Base-by-base conservation (phyloP, 2,888 invertebrate genomes). In the Nephrotoma flavescens region DNA sequence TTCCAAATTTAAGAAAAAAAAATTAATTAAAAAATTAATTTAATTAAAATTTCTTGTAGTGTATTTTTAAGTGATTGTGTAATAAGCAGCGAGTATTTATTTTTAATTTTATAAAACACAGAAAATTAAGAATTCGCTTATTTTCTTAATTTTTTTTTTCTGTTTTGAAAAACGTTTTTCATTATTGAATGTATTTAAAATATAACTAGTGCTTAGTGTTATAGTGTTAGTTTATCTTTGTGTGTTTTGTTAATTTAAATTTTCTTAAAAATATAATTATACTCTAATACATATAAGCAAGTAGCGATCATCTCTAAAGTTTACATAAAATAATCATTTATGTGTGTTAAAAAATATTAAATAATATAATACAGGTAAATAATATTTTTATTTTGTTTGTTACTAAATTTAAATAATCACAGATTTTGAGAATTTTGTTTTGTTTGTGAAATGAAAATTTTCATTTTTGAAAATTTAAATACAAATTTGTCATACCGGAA, bases 401-500 rank as follows among this genome's bases (percentile, higher is more conserved):
- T 31, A 31, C 31, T 31, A 31, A 31, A 71, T 31, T n/a, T 71
- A 71, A 52, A 31, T 31, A 2, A 31, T 31, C 31, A 31, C 31
- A 3, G 1, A 6, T 57, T 57, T 57, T 57, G 6, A 15, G 7
- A 57, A 6, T 57, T 31, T 57, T 57, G 52, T 57, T 71, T 71
- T 11, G 31, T 71, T 71, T 71, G 31, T 31, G 31, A 71, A 71
- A 9, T 7, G 9, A 71, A 71, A 71, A 31, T 31, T 52, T 52
- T 52, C 31, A 71, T n/a, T 31, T 71, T 71, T 71, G 19, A 71
- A 47, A 84, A 84, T 84, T 42, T 15, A 84, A 42, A 84, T 15
- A 84, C n/a, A 84, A 84, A 42, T 84, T 84, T 84, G 84, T 84
- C 84, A 84, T 42, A 84, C 84, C 84, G 84, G 84, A 84, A 84